A percentile compares a stretch with the other conserved stretches of the same genome.
Evolutionary conservation across 2,888 invertebrate species (phyloP).

Genomic region (Apoda limacodes): DNA sequence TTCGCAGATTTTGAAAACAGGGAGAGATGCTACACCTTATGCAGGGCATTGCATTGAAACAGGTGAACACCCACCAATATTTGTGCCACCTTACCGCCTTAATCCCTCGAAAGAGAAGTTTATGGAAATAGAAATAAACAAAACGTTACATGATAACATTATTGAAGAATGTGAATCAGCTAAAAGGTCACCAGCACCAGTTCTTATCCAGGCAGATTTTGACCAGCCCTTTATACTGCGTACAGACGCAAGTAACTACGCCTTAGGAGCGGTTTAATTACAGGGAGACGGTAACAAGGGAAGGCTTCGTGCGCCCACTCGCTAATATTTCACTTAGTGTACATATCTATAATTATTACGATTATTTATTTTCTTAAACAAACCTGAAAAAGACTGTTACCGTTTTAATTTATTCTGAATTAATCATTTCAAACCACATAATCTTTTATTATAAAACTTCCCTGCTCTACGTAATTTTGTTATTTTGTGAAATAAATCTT

Average conservation of each 20-base stretch:
- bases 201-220: conserved; percentile 22
- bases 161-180: conserved; percentile 36
- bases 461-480: too few relatives aligned
- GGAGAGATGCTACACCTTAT: too few relatives aligned
- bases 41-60: conserved; percentile 26
- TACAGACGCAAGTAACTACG: conserved; percentile 30
- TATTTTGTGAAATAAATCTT: too few relatives aligned
- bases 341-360: too few relatives aligned
- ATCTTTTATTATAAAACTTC: too few relatives aligned
- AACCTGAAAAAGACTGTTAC: too few relatives aligned
- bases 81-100: conserved; percentile 15
- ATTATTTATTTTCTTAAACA: too few relatives aligned
- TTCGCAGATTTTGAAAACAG: too few relatives aligned
- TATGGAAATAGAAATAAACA: conserved; percentile 22
- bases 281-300: conserved; percentile 21
- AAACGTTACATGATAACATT: conserved; percentile 26
- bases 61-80: conserved; percentile 20
- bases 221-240: conserved; percentile 23
- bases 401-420: too few relatives aligned
- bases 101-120: conserved; percentile 16
- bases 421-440: too few relatives aligned
- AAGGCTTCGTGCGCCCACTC: conserved; percentile 21
- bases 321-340: conserved; percentile 20
- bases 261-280: conserved; percentile 24
- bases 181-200: conserved; percentile 28